Percentiles rank a stretch among this genome's conserved stretches.
Conservation (phyloP, 1,140 invertebrate species). For the Drosophila carrolli region DNA sequence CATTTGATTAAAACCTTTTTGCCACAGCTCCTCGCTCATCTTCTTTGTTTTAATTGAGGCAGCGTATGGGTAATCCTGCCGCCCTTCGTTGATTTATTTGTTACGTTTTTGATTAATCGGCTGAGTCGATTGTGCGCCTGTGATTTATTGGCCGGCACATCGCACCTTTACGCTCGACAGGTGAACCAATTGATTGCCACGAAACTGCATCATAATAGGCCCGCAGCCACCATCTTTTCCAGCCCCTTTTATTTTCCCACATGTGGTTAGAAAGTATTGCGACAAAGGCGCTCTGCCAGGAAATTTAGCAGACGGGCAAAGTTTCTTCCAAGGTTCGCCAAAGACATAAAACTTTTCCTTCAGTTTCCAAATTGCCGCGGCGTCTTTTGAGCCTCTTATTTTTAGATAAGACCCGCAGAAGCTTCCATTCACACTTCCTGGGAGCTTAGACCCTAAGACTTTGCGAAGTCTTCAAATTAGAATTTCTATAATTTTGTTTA, state of each 20-base stretch:
- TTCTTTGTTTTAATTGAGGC: constrained; percentile 54
- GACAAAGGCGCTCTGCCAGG: constrained; percentile 45
- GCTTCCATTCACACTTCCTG: constrained; percentile 23
- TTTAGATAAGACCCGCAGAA: constrained; percentile 58
- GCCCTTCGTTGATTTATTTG: constrained; percentile 38
- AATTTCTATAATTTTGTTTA: constrained; percentile 36
- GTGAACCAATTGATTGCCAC: constrained; percentile 53
- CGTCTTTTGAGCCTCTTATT: constrained; percentile 57
- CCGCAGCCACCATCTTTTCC: neutral
- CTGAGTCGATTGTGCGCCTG: constrained; percentile 27
- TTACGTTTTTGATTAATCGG: constrained; percentile 67
- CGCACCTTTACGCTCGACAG: constrained; percentile 32
- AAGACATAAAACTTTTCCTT: constrained; percentile 59
- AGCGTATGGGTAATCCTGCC: constrained; percentile 8
- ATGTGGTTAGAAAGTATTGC: constrained; percentile 28
- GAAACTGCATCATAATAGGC: constrained; percentile 51
- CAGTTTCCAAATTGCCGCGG: constrained; percentile 55
- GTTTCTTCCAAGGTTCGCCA: constrained; percentile 35
- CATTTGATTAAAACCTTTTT: constrained; percentile 64
- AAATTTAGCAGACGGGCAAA: constrained; percentile 62
- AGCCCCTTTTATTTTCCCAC: neutral
- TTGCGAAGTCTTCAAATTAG: constrained; percentile 47
- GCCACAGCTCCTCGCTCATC: constrained; percentile 18
- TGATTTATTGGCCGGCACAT: constrained; percentile 61
- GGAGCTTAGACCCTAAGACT: constrained; percentile 20